Percentiles rank a stretch among this genome's conserved stretches.
These are phyloP conservation scores for Synodontis membranacea DNA, from an alignment of 2,113 vertebrate species.

Conservation along the genomic window DNA sequence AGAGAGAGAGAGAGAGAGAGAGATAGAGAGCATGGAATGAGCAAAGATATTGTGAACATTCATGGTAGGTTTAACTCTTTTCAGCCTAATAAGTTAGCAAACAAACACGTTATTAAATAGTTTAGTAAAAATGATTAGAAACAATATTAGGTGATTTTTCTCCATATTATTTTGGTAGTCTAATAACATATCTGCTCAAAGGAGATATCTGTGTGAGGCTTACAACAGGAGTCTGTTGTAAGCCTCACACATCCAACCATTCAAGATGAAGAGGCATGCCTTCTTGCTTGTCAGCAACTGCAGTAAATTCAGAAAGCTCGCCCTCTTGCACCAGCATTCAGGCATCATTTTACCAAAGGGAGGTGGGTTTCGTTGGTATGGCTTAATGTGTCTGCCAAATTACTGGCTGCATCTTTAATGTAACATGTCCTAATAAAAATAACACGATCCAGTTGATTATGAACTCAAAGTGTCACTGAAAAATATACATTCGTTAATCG, in stretches of 20 bases:
- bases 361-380: background rate
- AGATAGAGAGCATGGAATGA: constrained; percentile 1
- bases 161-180: no score
- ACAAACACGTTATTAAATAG: background rate
- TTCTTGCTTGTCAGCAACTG: background rate
- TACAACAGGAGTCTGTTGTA: background rate
- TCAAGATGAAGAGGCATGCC: background rate
- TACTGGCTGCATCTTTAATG: background rate
- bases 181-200: no score
- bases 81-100: no score
- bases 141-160: no score
- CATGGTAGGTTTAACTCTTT: background rate
- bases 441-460: background rate
- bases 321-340: background rate
- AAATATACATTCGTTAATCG: background rate
- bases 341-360: background rate
- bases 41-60: background rate
- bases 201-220: no score
- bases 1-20: no score
- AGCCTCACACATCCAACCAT: background rate
- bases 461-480: background rate
- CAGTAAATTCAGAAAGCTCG: background rate
- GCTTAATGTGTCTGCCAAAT: background rate
- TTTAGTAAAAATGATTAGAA: background rate
- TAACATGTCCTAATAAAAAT: background rate